phyloP scores from a whole-genome alignment of 2,888 invertebrate species.

The Plagodis pulveraria region DNA sequence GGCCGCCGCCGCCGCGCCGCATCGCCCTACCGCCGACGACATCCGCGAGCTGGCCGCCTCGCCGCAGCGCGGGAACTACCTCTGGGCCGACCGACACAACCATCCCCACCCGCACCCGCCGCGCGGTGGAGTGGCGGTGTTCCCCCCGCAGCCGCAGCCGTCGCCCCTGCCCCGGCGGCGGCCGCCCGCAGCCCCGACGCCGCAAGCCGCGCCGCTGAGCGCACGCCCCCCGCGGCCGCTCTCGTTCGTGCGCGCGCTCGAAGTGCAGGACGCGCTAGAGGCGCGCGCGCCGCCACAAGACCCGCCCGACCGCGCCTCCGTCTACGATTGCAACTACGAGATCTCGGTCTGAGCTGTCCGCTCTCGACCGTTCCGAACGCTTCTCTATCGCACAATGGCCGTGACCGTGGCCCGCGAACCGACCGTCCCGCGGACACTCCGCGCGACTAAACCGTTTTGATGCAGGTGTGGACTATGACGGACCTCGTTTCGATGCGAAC shows the following conservation, averaged over 20 bases:
- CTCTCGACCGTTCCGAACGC: slow-evolving; percentile 7
- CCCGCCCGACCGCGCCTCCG: slow-evolving; percentile 93
- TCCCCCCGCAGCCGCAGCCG: slow-evolving; percentile 68
- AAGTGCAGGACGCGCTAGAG: slow-evolving; percentile 95
- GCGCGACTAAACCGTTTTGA: slow-evolving; percentile 2
- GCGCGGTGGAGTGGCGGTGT: slow-evolving; percentile 60
- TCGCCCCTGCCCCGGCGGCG: slow-evolving; percentile 65
- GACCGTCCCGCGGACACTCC: slow-evolving; percentile 1
- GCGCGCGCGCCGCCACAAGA: slow-evolving; percentile 85
- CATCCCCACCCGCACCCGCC: slow-evolving; percentile 57
- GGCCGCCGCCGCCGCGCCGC: slow-evolving; percentile 86
- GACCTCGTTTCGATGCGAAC: slow-evolving; percentile 7
- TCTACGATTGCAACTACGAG: slow-evolving; percentile 98
- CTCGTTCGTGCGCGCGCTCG: slow-evolving; percentile 94
- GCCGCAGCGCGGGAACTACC: slow-evolving; percentile 88
- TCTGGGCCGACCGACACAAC: slow-evolving; percentile 78
- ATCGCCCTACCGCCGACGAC: slow-evolving; percentile 86
- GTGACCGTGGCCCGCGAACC: slow-evolving; percentile 6
- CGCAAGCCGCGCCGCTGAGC: slow-evolving; percentile 56
- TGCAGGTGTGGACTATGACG: slow-evolving; percentile 3
- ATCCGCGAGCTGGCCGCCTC: slow-evolving; percentile 95
- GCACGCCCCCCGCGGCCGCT: slow-evolving; percentile 88
- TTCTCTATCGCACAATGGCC: slow-evolving; percentile 25
- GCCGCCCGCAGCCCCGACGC: slow-evolving; percentile 75
- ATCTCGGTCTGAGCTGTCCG: slow-evolving; percentile 92